phyloP scores from a whole-genome alignment of 1,140 invertebrate species.

The Brachionus koreanus region DNA sequence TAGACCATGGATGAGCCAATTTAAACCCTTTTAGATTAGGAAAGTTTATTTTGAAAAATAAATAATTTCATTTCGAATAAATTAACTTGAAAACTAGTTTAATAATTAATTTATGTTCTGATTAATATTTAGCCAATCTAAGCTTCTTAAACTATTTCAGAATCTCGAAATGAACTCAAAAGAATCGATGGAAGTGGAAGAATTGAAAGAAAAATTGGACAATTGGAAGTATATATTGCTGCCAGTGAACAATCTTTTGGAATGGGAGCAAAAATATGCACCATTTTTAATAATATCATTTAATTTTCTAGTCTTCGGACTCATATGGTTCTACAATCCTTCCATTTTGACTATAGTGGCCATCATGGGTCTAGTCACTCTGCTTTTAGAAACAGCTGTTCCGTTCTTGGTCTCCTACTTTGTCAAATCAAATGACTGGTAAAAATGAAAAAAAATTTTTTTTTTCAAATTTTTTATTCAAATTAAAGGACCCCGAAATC shows the following conservation, averaged over 20 bases:
- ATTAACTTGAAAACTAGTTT: neutral
- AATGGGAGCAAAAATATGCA: slow-evolving; percentile 41
- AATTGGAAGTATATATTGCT: slow-evolving; percentile 13
- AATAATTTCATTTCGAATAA: neutral
- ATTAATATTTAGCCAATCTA: neutral
- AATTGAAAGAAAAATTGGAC: neutral
- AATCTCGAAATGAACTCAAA: neutral
- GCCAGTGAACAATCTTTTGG: slow-evolving; percentile 25
- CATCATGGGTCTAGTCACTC: too few relatives aligned
- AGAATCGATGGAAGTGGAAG: neutral
- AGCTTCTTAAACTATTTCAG: neutral
- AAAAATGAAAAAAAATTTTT: neutral
- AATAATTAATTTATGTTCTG: neutral
- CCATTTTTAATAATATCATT: slow-evolving; percentile 17
- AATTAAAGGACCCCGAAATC: neutral
- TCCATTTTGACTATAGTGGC: neutral
- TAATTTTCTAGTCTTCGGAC: neutral
- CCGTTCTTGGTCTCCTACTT: too few relatives aligned
- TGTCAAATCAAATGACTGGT: too few relatives aligned
- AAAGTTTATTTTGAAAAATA: neutral
- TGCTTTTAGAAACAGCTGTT: too few relatives aligned
- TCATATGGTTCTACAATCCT: slow-evolving; percentile 35
- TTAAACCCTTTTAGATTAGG: neutral
- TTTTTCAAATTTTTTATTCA: neutral
- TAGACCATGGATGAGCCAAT: neutral